A percentile compares a stretch with the other conserved stretches of the same genome.
These are phyloP conservation scores for Celastrina argiolus DNA, from an alignment of 2,888 invertebrate species.

Conservation along the genomic window DNA sequence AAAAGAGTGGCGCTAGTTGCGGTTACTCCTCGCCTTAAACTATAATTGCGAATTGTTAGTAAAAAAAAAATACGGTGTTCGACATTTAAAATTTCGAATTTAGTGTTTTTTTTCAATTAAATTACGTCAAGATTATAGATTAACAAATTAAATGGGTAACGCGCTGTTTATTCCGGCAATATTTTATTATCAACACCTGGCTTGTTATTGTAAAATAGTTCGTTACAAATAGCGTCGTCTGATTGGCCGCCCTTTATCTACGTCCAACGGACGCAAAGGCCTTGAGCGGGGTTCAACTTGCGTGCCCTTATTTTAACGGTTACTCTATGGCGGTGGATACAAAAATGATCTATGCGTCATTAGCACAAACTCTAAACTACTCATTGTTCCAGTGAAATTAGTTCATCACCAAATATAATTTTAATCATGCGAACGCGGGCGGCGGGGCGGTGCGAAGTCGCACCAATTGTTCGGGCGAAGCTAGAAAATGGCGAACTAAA, in stretches of 20 bases:
- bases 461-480: conserved; percentile 27
- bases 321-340: conserved; percentile 26
- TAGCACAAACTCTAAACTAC: conserved; percentile 3
- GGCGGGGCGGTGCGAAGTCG: conserved; percentile 23
- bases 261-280: conserved; percentile 53
- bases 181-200: neutral
- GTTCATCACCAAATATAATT: conserved; percentile 12
- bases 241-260: conserved; percentile 65
- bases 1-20: no score
- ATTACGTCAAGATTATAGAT: no score
- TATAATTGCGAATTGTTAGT: no score
- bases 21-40: no score
- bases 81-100: no score
- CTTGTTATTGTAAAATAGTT: conserved; percentile 35
- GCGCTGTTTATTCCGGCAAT: no score
- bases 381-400: neutral
- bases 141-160: neutral
- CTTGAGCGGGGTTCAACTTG: conserved; percentile 53
- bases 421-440: neutral
- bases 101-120: no score
- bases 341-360: conserved; percentile 22
- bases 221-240: conserved; percentile 50
- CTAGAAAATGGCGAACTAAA: conserved; percentile 39
- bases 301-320: conserved; percentile 54
- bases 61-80: no score